Conservation (phyloP, 2,113 vertebrate genomes). For the Hemiprocne comata region DNA sequence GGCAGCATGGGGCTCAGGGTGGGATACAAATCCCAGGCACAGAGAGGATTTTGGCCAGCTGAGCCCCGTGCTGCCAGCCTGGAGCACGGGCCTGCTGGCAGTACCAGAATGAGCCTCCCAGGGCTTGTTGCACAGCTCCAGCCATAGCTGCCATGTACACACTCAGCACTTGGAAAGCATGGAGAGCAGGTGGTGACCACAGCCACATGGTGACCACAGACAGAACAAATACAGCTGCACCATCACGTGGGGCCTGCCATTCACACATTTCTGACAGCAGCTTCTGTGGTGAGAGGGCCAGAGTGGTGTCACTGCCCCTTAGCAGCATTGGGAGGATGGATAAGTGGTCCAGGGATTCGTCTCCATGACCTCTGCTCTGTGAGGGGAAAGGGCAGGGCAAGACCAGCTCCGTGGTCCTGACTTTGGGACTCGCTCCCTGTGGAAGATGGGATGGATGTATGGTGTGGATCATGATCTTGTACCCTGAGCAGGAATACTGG, state of each 20-base stretch:
- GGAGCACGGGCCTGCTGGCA: not conserved
- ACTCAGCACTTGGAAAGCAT: not conserved
- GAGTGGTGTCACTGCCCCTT: not conserved
- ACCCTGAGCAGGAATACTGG: not conserved
- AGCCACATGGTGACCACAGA: not conserved
- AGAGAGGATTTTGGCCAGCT: not conserved
- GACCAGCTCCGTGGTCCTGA: not conserved
- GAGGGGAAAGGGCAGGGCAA: not conserved
- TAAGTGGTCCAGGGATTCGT: not conserved
- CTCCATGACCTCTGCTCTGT: not conserved
- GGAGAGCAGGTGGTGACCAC: not conserved
- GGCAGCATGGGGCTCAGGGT: not conserved
- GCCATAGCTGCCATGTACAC: not conserved
- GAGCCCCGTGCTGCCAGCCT: not conserved
- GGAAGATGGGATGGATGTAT: not conserved
- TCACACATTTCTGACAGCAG: not conserved
- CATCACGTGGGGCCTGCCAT: accelerated
- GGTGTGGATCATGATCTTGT: not conserved
- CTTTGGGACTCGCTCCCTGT: not conserved
- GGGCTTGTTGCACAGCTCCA: not conserved
- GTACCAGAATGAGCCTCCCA: accelerated
- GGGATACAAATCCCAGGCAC: not conserved
- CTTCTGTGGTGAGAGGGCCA: accelerated
- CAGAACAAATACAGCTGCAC: not conserved
- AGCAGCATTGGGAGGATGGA: not conserved